Base-by-base conservation (phyloP, 1,140 invertebrate species). In the Plectrocnemia conspersa region DNA sequence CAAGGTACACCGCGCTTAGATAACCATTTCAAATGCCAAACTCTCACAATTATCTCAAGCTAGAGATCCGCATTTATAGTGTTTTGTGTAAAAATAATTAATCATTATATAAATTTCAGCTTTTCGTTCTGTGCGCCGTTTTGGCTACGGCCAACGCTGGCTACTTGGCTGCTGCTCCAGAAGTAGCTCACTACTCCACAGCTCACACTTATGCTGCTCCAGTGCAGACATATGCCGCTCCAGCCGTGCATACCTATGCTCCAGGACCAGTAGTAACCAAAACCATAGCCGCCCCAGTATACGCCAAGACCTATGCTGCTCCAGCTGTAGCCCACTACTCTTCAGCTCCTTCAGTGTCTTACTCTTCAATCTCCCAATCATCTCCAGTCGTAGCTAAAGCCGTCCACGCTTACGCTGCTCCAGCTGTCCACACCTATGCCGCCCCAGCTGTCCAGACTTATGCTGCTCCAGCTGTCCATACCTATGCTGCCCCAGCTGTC, bases 381-480 rank as follows among this genome's bases (percentile, higher is more conserved):
- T n/a, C 23, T 47, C 50, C 33, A 35, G 29, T 24, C 53, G 58
- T 54, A 64, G 19, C 52, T 53, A 19, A 46, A 53, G 50, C 49
- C 5, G 35, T 38, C 15, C 21, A 38, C 24, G 58, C 44, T 21
- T 54, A 45, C 53, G 59, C 64, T 16, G 67, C 68, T 40, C 56
- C 65, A 63, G 74, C 74, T 59, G 69, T 66, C 63, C 73, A 76
- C 59, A 75, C 73, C 29, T 75, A 77, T 52, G 74, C 77, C 23
- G 60, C 29, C 46, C 47, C 46, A 58, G 68, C 68, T 27, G 65
- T 69, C 35, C 73, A 76, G 13, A 67, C 77, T 33, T 71, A 79
- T 53, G 70, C 73, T 16, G 66, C 66, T 47, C 65, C 66, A 42
- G 74, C 60, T 33, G 59, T 56, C 42, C 46, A 46, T 35, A 38